Percentiles rank a stretch among this genome's conserved stretches.
Conservation (phyloP, 2,797 vertebrate species). For the Leptoclinus maculatus region DNA sequence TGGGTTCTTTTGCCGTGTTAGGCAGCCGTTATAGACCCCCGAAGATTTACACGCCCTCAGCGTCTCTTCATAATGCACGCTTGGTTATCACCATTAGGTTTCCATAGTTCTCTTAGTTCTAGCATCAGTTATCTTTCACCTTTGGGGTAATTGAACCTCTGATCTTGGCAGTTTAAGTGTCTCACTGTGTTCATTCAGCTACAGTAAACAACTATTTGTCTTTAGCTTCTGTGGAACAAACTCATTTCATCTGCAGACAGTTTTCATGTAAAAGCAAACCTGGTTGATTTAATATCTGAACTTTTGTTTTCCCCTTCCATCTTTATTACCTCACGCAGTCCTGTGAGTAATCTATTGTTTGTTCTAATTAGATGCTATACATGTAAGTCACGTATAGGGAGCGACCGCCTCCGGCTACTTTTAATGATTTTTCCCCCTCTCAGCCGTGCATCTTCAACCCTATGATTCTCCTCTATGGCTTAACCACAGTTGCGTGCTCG, state of each 20-base stretch:
- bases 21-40: neutral
- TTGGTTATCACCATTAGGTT: neutral
- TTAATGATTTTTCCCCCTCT: conserved; percentile 55
- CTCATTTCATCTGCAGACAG: conserved; percentile 16
- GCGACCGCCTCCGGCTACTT: conserved; percentile 28
- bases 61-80: too few relatives aligned
- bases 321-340: conserved; percentile 10
- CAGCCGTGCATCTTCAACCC: conserved; percentile 33
- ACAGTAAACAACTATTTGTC: neutral
- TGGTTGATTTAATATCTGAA: conserved; percentile 25
- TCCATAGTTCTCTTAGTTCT: neutral
- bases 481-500: conserved; percentile 39
- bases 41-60: too few relatives aligned
- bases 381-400: conserved; percentile 44
- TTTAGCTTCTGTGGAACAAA: conserved; percentile 8
- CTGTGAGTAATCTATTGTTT: conserved; percentile 53
- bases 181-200: neutral
- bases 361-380: conserved; percentile 50
- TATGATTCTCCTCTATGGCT: conserved; percentile 34
- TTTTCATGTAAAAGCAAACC: conserved; percentile 33
- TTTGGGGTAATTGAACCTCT: conserved; percentile 13
- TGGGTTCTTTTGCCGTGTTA: neutral
- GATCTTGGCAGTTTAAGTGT: neutral
- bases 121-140: neutral
- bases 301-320: neutral